phyloP scores from a whole-genome alignment of 2,113 vertebrate genomes.

The Semnornis frantzii region DNA sequence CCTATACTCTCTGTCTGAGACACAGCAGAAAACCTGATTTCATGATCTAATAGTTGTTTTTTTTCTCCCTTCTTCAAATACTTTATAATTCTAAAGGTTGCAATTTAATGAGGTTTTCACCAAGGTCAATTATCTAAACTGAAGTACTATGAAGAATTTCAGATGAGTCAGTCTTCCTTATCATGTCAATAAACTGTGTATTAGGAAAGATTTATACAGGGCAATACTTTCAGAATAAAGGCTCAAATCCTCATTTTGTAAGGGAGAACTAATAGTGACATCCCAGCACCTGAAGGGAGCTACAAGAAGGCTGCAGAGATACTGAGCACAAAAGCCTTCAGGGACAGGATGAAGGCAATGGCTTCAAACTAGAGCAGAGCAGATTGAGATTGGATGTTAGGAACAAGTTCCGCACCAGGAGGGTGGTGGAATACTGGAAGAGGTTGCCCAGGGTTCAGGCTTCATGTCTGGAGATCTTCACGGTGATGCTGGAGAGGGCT shows the following conservation, averaged over 20 bases:
- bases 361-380: too few relatives aligned
- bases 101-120: not conserved
- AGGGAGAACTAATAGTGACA: not conserved
- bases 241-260: not conserved
- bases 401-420: too few relatives aligned
- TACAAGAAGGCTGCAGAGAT: too few relatives aligned
- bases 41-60: not conserved
- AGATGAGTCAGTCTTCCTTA: not conserved
- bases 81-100: not conserved
- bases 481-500: too few relatives aligned
- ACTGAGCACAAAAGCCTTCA: too few relatives aligned
- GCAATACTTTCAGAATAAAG: not conserved
- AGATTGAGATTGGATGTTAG: too few relatives aligned
- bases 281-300: too few relatives aligned
- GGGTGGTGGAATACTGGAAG: too few relatives aligned
- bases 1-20: not conserved
- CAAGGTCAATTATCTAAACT: not conserved
- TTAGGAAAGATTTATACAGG: not conserved
- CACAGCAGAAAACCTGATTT: not conserved
- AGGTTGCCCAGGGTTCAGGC: too few relatives aligned
- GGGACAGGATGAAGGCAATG: too few relatives aligned
- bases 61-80: not conserved
- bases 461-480: too few relatives aligned
- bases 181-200: not conserved
- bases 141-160: not conserved